Conservation (phyloP, 2,113 vertebrate species). For the Prionailurus viverrinus region DNA sequence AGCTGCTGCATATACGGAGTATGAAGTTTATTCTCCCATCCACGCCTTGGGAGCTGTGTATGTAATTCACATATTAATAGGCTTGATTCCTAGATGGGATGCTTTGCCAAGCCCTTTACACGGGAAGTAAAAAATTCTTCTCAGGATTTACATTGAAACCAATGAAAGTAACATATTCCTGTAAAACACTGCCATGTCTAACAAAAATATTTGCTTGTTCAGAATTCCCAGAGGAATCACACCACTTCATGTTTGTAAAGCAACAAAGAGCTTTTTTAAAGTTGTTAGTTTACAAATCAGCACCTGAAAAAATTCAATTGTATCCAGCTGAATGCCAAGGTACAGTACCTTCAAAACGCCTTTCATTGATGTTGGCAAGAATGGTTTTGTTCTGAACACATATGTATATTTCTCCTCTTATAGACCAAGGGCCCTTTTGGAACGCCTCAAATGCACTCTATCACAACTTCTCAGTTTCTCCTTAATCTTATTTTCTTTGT, state of each 20-base stretch:
- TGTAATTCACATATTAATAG: slow-evolving; percentile 72
- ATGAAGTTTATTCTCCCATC: slow-evolving; percentile 73
- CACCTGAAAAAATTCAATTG: slow-evolving; percentile 69
- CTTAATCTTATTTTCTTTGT: slow-evolving; percentile 3
- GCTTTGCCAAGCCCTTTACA: slow-evolving; percentile 42
- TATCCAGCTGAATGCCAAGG: slow-evolving; percentile 69
- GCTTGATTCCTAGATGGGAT: slow-evolving; percentile 24
- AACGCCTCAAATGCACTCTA: slow-evolving; percentile 7
- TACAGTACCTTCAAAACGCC: slow-evolving; percentile 55
- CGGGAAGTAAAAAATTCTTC: slow-evolving; percentile 32
- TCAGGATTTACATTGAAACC: slow-evolving; percentile 62
- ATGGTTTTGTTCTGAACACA: slow-evolving; percentile 53
- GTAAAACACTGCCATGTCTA: slow-evolving; percentile 70
- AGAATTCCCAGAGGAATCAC: slow-evolving; percentile 79
- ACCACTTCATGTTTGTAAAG: slow-evolving; percentile 75
- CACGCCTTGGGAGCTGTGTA: slow-evolving; percentile 60
- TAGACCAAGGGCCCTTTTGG: background rate
- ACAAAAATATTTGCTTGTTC: slow-evolving; percentile 83
- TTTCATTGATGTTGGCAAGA: slow-evolving; percentile 64
- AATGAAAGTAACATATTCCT: slow-evolving; percentile 62
- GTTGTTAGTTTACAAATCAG: slow-evolving; percentile 78
- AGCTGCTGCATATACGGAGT: slow-evolving; percentile 72
- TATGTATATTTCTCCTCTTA: slow-evolving; percentile 40
- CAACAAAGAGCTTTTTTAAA: slow-evolving; percentile 78
- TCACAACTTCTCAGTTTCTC: background rate